A percentile compares a stretch with the other conserved stretches of the same genome.
These are phyloP conservation scores for Heteromurus nitidus DNA, from an alignment of 2,888 invertebrate genomes.

Conservation along the genomic window DNA sequence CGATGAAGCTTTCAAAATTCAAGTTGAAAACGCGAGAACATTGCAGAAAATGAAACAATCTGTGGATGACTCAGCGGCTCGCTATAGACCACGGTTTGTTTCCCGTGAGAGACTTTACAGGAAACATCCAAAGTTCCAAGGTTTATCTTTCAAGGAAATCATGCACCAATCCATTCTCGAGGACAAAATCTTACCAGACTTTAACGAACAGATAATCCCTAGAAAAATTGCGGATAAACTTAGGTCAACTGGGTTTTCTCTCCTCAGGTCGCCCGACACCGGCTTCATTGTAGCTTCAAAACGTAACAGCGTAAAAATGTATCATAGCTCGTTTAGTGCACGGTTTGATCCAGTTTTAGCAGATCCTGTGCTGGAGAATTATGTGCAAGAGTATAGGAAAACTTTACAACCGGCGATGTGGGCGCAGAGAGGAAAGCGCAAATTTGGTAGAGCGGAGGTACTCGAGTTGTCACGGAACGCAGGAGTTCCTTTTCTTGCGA, in stretches of 20 bases:
- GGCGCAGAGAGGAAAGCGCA: slow-evolving; percentile 31
- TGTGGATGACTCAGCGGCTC: slow-evolving; percentile 29
- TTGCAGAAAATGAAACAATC: slow-evolving; percentile 42
- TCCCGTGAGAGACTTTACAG: slow-evolving; percentile 21
- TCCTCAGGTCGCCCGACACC: not conserved
- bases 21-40: slow-evolving; percentile 29
- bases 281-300: slow-evolving; percentile 33
- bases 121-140: slow-evolving; percentile 46
- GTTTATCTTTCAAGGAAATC: slow-evolving; percentile 55
- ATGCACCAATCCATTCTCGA: slow-evolving; percentile 63
- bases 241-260: not conserved
- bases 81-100: slow-evolving; percentile 29
- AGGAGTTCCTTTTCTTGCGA: not conserved
- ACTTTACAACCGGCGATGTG: slow-evolving; percentile 15
- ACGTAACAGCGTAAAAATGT: slow-evolving; percentile 33
- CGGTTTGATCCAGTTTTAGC: slow-evolving; percentile 61
- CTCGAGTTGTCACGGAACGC: not conserved
- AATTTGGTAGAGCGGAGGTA: slow-evolving; percentile 45
- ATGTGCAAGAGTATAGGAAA: slow-evolving; percentile 61
- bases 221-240: slow-evolving; percentile 34
- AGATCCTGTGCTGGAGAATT: slow-evolving; percentile 48
- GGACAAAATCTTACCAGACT: slow-evolving; percentile 55
- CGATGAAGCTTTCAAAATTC: slow-evolving; percentile 38
- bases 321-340: slow-evolving; percentile 47
- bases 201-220: slow-evolving; percentile 42